Base-by-base conservation (phyloP, 2,888 invertebrate genomes). In the Bellardia pandia region DNA sequence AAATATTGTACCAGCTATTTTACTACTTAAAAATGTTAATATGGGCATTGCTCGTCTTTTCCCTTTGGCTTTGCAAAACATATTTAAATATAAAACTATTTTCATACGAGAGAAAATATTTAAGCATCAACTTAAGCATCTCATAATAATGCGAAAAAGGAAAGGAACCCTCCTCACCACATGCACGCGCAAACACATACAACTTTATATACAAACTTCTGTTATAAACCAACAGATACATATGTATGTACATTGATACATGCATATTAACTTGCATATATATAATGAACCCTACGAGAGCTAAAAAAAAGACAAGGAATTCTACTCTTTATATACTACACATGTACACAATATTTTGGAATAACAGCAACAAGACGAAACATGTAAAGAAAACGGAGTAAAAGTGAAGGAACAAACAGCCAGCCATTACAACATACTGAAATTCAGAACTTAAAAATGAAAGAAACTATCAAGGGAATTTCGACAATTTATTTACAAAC, bases 401-500 rank as follows among this genome's bases (percentile, higher is more conserved):
- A 9, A 16, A 64, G 53, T 62, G 62, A 53, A 51, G 62, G 51
- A 64, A 16, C 33, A 66, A 33, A 37, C 64, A 77, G 64, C 71
- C 71, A 66, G 40, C 71, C 64, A 72, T 72, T 75, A 40, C 33
- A 75, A 75, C 30, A 48, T 51, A 74, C 62, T 71, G 16, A 77
- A 77, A 71, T 69, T 45, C 60, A 30, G 75, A 77, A 80, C 76
- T 66, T 45, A 68, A 84, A 83, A 84, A 86, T 84, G 66, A 68
- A 84, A 80, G 80, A 80, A 86, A 84, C 86, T 84, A 84, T 86
- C 86, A 77, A 60, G 86, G 77, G 86, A 86, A 84, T 86, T 86
- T 86, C 72, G 86, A 84, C 86, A 86, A 86, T 86, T 86, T 86
- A 86, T 84, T 86, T 86, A 86, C 84, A 81, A 86, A 86, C 84